Percentiles rank a stretch among this genome's conserved stretches.
Conservation (phyloP, 2,888 invertebrate genomes). For the Acrocera orbiculus region DNA sequence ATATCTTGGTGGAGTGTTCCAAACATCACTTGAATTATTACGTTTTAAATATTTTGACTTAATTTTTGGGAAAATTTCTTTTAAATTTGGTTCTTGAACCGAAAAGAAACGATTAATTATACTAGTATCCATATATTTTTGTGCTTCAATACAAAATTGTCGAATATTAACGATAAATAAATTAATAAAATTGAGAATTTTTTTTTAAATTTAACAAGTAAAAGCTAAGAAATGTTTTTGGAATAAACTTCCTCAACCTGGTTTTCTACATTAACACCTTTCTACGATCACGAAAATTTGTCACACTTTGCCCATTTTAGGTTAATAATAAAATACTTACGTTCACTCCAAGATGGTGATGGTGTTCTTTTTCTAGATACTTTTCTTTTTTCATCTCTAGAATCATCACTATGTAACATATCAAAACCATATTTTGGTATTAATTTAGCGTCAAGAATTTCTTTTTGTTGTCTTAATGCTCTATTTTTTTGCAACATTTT, state of each 20-base stretch:
- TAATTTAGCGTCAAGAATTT: background rate
- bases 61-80: slow-evolving; percentile 48
- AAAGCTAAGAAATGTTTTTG: no score
- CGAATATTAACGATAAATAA: no score
- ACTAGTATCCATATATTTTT: slow-evolving; percentile 28
- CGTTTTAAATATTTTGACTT: slow-evolving; percentile 45
- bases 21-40: slow-evolving; percentile 55
- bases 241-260: no score
- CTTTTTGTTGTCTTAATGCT: background rate
- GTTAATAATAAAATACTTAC: no score
- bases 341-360: slow-evolving; percentile 31
- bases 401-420: slow-evolving; percentile 30
- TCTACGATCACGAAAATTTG: no score
- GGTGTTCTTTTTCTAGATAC: slow-evolving; percentile 21
- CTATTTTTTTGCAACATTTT: background rate
- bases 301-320: no score
- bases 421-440: slow-evolving; percentile 29
- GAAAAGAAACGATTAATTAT: slow-evolving; percentile 43
- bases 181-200: no score
- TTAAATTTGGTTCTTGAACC: slow-evolving; percentile 44
- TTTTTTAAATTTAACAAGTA: no score
- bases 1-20: slow-evolving; percentile 52
- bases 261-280: no score
- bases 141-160: slow-evolving; percentile 30
- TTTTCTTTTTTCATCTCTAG: slow-evolving; percentile 30